A percentile compares a stretch with the other conserved stretches of the same genome.
These are phyloP conservation scores for Psittacula echo DNA, from an alignment of 2,797 vertebrate genomes.

Conservation along the genomic window DNA sequence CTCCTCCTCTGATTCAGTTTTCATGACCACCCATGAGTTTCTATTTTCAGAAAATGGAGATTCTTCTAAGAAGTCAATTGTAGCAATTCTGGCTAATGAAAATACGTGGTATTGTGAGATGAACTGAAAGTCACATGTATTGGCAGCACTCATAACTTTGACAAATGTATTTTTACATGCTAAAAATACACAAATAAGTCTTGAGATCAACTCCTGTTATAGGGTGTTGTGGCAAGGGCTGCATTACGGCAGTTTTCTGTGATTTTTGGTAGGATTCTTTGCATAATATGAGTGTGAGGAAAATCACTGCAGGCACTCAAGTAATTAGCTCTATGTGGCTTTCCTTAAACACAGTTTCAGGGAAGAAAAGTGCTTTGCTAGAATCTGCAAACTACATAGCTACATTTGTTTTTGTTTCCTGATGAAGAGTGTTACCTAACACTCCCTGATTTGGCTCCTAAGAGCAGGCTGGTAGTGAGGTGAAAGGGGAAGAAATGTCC, in stretches of 20 bases:
- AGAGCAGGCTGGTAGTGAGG: not conserved
- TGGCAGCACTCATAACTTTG: not conserved
- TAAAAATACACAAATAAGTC: constrained; percentile 23
- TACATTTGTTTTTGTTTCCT: not conserved
- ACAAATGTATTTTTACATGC: not conserved
- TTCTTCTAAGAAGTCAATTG: not conserved
- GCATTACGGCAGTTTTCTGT: not conserved
- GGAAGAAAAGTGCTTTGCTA: not conserved
- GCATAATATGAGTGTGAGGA: not conserved
- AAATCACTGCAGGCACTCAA: not conserved
- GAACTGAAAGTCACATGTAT: not conserved
- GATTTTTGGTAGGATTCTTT: not conserved
- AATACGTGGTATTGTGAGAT: not conserved
- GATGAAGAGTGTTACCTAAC: not conserved
- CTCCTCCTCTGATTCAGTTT: not conserved
- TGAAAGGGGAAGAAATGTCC: not conserved
- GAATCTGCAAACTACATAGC: not conserved
- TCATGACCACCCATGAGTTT: constrained; percentile 10
- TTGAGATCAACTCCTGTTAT: not conserved
- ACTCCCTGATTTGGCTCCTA: not conserved
- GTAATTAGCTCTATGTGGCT: not conserved
- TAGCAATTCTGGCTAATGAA: not conserved
- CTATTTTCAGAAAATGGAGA: constrained; percentile 32
- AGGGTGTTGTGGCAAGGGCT: not conserved
- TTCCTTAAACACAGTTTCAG: not conserved